Evolutionary conservation across 2,797 vertebrate genomes (phyloP).

Genomic region (Cossypha heuglini): DNA sequence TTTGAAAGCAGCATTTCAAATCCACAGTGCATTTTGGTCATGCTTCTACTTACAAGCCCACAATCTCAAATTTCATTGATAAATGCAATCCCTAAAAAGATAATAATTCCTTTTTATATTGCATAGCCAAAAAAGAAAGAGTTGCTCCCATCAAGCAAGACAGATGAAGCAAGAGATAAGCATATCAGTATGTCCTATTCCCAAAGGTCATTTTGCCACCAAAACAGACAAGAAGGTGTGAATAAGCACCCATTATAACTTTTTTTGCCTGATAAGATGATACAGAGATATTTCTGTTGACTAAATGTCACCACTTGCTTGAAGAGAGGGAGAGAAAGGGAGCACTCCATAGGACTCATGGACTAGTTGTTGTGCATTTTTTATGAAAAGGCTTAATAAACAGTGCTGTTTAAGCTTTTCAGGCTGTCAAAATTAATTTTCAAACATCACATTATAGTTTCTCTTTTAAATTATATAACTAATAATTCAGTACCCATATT

Average conservation of each 20-base stretch:
- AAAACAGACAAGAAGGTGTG: not conserved
- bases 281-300: not conserved
- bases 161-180: not conserved
- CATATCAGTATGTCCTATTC: not conserved
- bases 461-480: not conserved
- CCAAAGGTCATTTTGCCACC: not conserved
- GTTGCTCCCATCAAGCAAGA: not conserved
- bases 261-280: not conserved
- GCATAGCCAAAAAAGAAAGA: not conserved
- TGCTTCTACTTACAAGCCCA: not conserved
- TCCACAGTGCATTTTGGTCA: rapidly evolving
- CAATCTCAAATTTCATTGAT: not conserved
- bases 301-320: not conserved
- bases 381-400: not conserved
- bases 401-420: not conserved
- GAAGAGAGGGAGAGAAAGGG: not conserved
- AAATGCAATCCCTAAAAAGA: not conserved
- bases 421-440: not conserved
- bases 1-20: not conserved
- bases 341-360: not conserved
- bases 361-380: not conserved
- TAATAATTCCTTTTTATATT: not conserved
- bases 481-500: not conserved
- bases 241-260: not conserved
- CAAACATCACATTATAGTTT: not conserved